A percentile compares a stretch with the other conserved stretches of the same genome.
These are phyloP conservation scores for Accipiter superciliosus DNA, from an alignment of 2,797 vertebrate species.

Conservation along the genomic window DNA sequence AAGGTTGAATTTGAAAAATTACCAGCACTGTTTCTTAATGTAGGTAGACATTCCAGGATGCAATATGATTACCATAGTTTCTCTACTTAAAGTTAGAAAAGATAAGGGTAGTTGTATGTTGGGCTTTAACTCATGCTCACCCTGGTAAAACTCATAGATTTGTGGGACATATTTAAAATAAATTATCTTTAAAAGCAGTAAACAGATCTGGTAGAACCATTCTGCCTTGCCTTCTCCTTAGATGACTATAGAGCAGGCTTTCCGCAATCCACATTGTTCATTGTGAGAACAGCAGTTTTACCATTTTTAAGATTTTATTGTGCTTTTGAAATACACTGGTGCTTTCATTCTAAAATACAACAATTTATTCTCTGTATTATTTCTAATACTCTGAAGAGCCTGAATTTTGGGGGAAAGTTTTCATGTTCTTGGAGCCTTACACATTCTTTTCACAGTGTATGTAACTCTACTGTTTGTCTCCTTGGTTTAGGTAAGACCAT, in stretches of 20 bases:
- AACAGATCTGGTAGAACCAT: neutral
- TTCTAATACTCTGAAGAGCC: neutral
- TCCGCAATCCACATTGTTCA: neutral
- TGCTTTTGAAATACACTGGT: neutral
- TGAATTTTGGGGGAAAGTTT: neutral
- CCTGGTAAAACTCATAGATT: neutral
- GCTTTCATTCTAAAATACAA: neutral
- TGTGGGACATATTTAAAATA: neutral
- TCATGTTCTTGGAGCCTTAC: neutral
- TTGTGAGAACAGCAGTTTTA: neutral
- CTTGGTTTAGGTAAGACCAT: constrained; percentile 93
- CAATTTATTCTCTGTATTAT: neutral
- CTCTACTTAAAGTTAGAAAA: neutral
- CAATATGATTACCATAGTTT: neutral
- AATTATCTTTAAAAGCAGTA: neutral
- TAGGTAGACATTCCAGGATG: no score
- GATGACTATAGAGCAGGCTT: neutral
- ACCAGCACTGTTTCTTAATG: neutral
- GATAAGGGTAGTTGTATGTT: neutral
- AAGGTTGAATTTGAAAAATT: neutral
- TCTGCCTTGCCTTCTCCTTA: neutral
- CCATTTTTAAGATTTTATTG: neutral
- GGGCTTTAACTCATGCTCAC: neutral
- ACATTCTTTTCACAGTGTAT: neutral
- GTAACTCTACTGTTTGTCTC: constrained; percentile 23